Evolutionary conservation across 2,888 invertebrate species (phyloP).

Genomic region (Drosophila nigricruria): DNA sequence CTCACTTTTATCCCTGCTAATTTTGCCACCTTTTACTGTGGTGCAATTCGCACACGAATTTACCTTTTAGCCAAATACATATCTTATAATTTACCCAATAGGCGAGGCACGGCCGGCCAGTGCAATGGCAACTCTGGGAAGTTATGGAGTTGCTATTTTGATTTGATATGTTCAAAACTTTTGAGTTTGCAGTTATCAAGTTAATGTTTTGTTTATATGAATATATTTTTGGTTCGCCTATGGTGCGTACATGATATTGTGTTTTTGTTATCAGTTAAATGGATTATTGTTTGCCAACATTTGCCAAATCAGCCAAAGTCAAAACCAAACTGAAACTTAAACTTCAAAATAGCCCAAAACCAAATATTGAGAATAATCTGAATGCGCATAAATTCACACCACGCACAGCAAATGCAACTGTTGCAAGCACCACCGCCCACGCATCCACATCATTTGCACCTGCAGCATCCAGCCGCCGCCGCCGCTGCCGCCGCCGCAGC

Average conservation of each 20-base stretch:
- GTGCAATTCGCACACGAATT: slow-evolving; percentile 26
- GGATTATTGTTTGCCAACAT: slow-evolving; percentile 33
- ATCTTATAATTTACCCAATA: slow-evolving; percentile 43
- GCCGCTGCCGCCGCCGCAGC: slow-evolving; percentile 37
- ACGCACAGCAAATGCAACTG: slow-evolving; percentile 85
- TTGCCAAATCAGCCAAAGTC: slow-evolving; percentile 58
- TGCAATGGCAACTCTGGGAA: slow-evolving; percentile 11
- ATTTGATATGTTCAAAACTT: slow-evolving; percentile 6
- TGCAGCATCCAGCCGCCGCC: slow-evolving; percentile 74
- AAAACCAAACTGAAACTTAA: slow-evolving; percentile 54
- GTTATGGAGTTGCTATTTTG: slow-evolving; percentile 3
- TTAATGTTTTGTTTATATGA: slow-evolving; percentile 18
- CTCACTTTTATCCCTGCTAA: slow-evolving; percentile 40
- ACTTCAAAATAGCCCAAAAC: slow-evolving; percentile 53
- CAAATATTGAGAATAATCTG: slow-evolving; percentile 72
- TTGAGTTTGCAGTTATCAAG: slow-evolving; percentile 28
- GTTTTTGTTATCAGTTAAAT: slow-evolving; percentile 11
- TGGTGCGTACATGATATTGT: slow-evolving; percentile 11
- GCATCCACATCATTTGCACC: slow-evolving; percentile 81
- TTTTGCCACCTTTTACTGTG: slow-evolving; percentile 49
- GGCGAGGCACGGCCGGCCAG: slow-evolving; percentile 10
- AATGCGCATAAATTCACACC: slow-evolving; percentile 73
- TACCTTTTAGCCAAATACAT: slow-evolving; percentile 31
- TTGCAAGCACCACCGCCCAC: slow-evolving; percentile 84
- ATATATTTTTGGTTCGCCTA: slow-evolving; percentile 33